phyloP scores from a whole-genome alignment of 2,888 invertebrate genomes.

The Eurytoma californica region DNA sequence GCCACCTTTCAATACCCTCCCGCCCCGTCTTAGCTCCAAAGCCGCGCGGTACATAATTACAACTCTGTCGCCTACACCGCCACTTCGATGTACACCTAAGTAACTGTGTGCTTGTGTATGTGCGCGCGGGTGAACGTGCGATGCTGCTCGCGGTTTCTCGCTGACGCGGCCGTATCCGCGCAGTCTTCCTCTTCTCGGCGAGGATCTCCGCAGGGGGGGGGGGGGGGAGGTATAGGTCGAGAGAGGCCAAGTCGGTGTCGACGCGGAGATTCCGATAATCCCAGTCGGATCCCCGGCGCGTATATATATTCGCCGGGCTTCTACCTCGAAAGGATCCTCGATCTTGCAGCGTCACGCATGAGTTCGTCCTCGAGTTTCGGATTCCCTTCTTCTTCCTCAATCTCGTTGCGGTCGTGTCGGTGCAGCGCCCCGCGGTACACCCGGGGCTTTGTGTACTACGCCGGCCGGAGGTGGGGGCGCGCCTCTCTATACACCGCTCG shows the following conservation, averaged over 20 bases:
- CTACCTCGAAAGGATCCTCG: conserved; percentile 5
- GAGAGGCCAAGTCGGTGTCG: conserved; percentile 30
- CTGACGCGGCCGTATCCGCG: too few relatives aligned
- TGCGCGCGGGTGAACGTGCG: background rate
- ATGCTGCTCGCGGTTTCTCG: background rate
- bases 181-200: too few relatives aligned
- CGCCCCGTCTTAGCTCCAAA: too few relatives aligned
- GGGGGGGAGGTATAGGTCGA: background rate
- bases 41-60: too few relatives aligned
- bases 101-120: background rate
- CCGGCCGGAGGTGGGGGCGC: background rate
- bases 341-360: conserved; percentile 41
- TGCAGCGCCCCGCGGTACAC: background rate
- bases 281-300: background rate
- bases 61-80: too few relatives aligned
- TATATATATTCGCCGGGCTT: conserved; percentile 6
- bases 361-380: conserved; percentile 40
- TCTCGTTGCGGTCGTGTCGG: conserved; percentile 1
- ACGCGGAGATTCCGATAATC: conserved; percentile 48
- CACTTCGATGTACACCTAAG: too few relatives aligned
- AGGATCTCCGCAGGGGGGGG: too few relatives aligned
- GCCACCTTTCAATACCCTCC: too few relatives aligned
- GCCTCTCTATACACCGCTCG: background rate
- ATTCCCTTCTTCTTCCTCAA: conserved; percentile 32
- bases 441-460: background rate